phyloP scores from a whole-genome alignment of 2,888 invertebrate species.

The Eupithecia subfuscata region DNA sequence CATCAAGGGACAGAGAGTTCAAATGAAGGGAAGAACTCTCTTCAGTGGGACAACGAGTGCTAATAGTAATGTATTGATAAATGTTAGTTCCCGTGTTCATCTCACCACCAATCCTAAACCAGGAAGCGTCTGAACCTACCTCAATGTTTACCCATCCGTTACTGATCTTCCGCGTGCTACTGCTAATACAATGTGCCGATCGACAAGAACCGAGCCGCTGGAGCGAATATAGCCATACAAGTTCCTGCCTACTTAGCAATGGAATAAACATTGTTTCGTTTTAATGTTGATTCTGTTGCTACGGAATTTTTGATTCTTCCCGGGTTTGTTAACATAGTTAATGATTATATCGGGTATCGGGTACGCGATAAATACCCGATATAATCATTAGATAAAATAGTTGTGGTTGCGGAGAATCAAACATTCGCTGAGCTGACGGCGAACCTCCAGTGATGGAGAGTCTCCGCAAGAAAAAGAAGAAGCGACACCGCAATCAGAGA shows the following conservation, averaged over 20 bases:
- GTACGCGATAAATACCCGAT: no score
- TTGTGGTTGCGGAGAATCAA: neutral
- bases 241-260: slow-evolving; percentile 14
- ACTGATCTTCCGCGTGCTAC: slow-evolving; percentile 34
- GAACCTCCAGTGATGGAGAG: neutral
- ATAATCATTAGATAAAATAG: no score
- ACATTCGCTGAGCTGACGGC: neutral
- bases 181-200: slow-evolving; percentile 29
- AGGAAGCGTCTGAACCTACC: slow-evolving; percentile 37
- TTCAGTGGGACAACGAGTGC: neutral
- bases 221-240: slow-evolving; percentile 8
- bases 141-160: slow-evolving; percentile 40
- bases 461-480: no score
- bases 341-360: no score
- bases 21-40: neutral
- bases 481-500: no score
- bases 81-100: neutral
- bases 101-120: neutral
- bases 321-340: no score
- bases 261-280: slow-evolving; percentile 2
- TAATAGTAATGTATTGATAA: neutral
- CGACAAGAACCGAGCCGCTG: slow-evolving; percentile 24
- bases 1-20: neutral
- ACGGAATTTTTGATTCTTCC: neutral
- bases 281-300: neutral